phyloP scores from a whole-genome alignment of 2,113 vertebrate species.

The Erythrolamprus reginae region DNA sequence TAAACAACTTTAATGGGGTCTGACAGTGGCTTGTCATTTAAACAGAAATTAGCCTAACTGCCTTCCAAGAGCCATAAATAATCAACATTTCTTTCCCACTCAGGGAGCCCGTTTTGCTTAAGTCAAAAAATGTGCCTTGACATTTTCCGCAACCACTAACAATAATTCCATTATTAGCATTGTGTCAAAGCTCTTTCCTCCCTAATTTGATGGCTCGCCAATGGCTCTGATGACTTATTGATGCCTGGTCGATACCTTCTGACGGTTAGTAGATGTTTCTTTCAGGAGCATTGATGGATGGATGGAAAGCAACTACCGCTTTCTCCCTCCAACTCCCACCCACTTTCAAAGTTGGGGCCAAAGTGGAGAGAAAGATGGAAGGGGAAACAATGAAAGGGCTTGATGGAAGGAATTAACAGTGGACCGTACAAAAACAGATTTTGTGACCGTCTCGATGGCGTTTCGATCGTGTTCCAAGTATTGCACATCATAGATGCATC shows the following conservation, averaged over 20 bases:
- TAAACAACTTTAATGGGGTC: background rate
- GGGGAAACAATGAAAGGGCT: too few species aligned
- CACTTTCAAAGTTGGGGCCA: background rate
- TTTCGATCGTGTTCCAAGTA: background rate
- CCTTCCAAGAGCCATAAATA: conserved; percentile 38
- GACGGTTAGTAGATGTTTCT: background rate
- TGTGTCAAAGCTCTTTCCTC: background rate
- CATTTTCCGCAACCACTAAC: background rate
- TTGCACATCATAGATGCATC: background rate
- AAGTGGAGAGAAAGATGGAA: background rate
- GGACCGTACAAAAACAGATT: background rate
- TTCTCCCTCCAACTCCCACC: background rate
- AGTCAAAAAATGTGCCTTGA: conserved; percentile 28
- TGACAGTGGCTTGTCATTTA: conserved; percentile 18
- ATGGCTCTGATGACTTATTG: background rate
- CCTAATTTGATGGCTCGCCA: background rate
- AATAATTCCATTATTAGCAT: background rate
- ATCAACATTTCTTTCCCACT: conserved; percentile 2
- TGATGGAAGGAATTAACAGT: background rate
- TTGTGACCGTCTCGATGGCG: background rate
- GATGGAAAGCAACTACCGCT: background rate
- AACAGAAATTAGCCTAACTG: conserved; percentile 46
- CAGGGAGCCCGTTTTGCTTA: conserved; percentile 26
- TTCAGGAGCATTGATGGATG: background rate
- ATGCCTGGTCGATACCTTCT: background rate